Evolutionary conservation across 2,797 vertebrate genomes (phyloP).

Genomic region (Amniataba percoides): DNA sequence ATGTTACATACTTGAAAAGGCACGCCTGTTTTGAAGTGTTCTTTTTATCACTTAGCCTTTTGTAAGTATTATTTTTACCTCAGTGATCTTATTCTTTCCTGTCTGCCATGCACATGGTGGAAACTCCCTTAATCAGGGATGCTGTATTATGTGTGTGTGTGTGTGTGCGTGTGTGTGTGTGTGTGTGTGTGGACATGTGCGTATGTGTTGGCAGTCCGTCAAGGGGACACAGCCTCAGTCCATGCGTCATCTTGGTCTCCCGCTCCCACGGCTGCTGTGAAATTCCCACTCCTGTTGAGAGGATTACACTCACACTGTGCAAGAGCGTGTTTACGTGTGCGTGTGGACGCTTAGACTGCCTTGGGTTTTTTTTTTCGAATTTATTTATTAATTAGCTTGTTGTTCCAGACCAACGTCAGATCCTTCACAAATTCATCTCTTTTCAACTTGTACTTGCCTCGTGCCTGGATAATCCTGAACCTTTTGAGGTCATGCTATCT

Average conservation of each 20-base stretch:
- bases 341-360: background rate
- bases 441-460: background rate
- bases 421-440: background rate
- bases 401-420: background rate
- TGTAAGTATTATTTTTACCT: slow-evolving; percentile 78
- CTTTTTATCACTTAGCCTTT: slow-evolving; percentile 72
- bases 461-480: background rate
- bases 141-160: slow-evolving; percentile 52
- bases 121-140: slow-evolving; percentile 79
- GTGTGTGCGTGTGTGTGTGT: slow-evolving; percentile 53
- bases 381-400: slow-evolving; percentile 13
- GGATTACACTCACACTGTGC: slow-evolving; percentile 73
- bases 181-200: slow-evolving; percentile 40
- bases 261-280: slow-evolving; percentile 79
- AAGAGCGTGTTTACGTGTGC: slow-evolving; percentile 31
- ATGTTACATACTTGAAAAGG: slow-evolving; percentile 67
- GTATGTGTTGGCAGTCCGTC: slow-evolving; percentile 65
- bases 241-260: slow-evolving; percentile 77
- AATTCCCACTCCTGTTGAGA: slow-evolving; percentile 82
- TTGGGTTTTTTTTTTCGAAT: slow-evolving; percentile 1
- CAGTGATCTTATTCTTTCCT: slow-evolving; percentile 79
- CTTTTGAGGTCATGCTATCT: slow-evolving; percentile 1
- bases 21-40: slow-evolving; percentile 72
- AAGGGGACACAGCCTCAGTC: slow-evolving; percentile 67
- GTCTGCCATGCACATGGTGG: slow-evolving; percentile 80